Evolutionary conservation across 2,797 vertebrate species (phyloP).

Genomic region (Emys orbicularis): DNA sequence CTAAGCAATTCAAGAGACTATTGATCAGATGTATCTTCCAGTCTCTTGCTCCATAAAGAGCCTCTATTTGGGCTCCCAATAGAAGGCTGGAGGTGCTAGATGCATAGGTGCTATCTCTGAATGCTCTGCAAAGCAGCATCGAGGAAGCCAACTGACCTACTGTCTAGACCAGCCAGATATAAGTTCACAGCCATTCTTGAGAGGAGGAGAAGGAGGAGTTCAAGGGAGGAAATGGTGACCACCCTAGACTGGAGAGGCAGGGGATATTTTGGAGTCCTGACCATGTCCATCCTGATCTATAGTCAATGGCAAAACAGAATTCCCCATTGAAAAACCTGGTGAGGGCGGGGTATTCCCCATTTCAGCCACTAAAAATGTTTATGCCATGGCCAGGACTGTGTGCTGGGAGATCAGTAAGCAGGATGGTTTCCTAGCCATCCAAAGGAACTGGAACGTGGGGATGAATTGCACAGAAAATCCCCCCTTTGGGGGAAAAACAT

Average conservation of each 20-base stretch:
- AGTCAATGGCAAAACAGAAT: neutral
- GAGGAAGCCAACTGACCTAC: neutral
- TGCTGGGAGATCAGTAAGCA: neutral
- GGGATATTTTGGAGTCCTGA: neutral
- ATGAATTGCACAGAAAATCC: neutral
- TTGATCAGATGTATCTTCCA: neutral
- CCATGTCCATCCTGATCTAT: neutral
- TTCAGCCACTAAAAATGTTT: neutral
- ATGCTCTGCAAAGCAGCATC: neutral
- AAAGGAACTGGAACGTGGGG: neutral
- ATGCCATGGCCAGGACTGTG: neutral
- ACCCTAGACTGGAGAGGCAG: neutral
- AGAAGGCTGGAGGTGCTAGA: neutral
- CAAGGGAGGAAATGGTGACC: neutral
- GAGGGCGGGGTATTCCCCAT: neutral
- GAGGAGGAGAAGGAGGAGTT: neutral
- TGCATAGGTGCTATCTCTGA: neutral
- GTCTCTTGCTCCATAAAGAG: neutral
- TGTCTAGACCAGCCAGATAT: neutral
- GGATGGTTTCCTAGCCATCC: constrained; percentile 1
- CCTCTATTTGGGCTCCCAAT: neutral
- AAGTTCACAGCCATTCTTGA: neutral
- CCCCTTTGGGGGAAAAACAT: neutral
- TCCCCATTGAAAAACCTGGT: neutral
- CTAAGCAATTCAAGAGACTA: neutral